phyloP scores from a whole-genome alignment of 2,113 vertebrate genomes.

The Trematomus loennbergii region DNA sequence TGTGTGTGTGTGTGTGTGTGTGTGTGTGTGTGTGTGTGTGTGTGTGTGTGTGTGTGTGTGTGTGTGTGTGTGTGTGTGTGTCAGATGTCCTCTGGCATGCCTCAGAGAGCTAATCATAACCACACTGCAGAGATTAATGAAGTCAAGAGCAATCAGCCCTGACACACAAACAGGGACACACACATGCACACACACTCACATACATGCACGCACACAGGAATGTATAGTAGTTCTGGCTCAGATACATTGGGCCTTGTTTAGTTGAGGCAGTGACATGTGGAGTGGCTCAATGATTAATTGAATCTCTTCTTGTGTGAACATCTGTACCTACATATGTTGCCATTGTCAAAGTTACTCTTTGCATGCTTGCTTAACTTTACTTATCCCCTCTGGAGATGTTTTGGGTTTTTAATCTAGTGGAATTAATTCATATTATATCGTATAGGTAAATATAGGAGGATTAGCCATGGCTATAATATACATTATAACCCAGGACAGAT shows the following conservation, averaged over 20 bases:
- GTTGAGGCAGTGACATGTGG: conserved; percentile 68
- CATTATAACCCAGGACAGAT: background rate
- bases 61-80: conserved; percentile 56
- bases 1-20: conserved; percentile 44
- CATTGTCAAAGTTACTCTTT: conserved; percentile 54
- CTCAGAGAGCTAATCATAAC: conserved; percentile 83
- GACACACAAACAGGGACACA: conserved; percentile 75
- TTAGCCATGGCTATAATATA: background rate
- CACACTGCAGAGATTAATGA: conserved; percentile 84
- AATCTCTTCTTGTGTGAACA: conserved; percentile 68
- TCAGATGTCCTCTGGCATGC: conserved; percentile 80
- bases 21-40: conserved; percentile 61
- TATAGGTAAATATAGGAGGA: background rate
- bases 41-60: conserved; percentile 41
- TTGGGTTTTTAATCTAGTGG: background rate
- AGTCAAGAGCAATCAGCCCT: conserved; percentile 82
- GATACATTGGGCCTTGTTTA: conserved; percentile 61
- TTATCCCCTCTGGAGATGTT: conserved; percentile 16
- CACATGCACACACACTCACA: conserved; percentile 41
- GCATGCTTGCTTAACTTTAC: conserved; percentile 42
- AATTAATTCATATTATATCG: background rate
- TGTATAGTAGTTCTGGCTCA: conserved; percentile 65
- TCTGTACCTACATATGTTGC: conserved; percentile 74
- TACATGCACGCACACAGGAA: conserved; percentile 28
- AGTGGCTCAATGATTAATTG: conserved; percentile 68